Evolutionary conservation across 2,797 vertebrate genomes (phyloP).

Genomic region (Myioborus melanocephalus): DNA sequence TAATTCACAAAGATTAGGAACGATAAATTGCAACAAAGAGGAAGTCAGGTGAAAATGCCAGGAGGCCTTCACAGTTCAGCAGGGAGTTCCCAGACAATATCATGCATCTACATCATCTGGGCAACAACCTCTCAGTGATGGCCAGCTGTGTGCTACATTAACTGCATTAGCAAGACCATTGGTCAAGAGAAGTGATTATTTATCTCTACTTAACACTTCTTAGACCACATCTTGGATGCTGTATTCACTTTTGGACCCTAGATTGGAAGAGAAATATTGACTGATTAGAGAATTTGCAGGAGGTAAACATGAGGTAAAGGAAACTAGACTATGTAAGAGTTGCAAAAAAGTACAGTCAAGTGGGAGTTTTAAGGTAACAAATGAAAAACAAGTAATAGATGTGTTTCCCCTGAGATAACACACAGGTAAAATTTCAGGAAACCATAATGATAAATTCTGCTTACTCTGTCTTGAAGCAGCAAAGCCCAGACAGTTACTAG

Average conservation of each 20-base stretch:
- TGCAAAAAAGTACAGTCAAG: neutral
- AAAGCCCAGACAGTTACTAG: neutral
- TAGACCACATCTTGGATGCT: neutral
- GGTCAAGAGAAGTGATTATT: neutral
- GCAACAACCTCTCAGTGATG: neutral
- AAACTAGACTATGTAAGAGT: neutral
- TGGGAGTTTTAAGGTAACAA: neutral
- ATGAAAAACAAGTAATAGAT: neutral
- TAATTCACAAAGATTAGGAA: neutral
- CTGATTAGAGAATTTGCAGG: neutral
- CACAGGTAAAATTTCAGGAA: neutral
- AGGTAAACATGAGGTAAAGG: neutral
- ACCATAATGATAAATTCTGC: neutral
- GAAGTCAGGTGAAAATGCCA: neutral
- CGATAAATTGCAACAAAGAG: neutral
- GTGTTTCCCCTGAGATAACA: neutral
- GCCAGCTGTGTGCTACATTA: neutral
- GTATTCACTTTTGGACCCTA: neutral
- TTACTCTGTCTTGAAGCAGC: neutral
- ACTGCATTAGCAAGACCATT: neutral
- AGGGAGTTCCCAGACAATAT: neutral
- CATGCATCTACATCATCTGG: rapidly evolving
- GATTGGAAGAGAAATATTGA: neutral
- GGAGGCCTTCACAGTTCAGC: neutral
- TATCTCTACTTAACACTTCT: neutral